These are phyloP conservation scores for Ceramica pisi DNA, from an alignment of 2,888 invertebrate genomes.

Conservation along the genomic window DNA sequence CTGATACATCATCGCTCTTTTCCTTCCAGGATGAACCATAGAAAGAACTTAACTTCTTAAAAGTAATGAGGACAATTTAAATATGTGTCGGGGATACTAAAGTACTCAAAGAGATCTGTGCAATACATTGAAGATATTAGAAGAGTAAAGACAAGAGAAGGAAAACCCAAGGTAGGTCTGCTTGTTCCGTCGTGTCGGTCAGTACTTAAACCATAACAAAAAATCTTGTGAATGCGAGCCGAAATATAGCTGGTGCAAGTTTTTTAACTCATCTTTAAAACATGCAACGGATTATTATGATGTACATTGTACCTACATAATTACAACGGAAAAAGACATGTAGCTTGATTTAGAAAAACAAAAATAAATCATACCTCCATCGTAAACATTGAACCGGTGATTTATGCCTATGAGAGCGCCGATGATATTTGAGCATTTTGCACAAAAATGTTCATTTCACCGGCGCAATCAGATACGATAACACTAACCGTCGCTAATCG, in stretches of 20 bases:
- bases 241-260: not conserved
- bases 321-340: not conserved
- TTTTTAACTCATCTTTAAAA: not conserved
- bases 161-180: not conserved
- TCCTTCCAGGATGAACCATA: not conserved
- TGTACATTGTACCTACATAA: too few relatives aligned
- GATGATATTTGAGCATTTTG: slow-evolving; percentile 91
- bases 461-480: slow-evolving; percentile 69
- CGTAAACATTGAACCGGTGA: slow-evolving; percentile 88
- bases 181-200: not conserved
- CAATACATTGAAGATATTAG: not conserved
- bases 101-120: not conserved
- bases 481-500: slow-evolving; percentile 71
- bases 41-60: not conserved
- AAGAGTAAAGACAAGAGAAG: not conserved
- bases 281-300: not conserved
- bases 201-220: not conserved
- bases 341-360: not conserved
- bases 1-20: not conserved
- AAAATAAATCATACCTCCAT: slow-evolving; percentile 83
- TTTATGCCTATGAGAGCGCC: slow-evolving; percentile 89
- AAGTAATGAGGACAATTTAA: not conserved
- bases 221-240: not conserved
- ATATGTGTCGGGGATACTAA: not conserved
- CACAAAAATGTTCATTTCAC: slow-evolving; percentile 89